Conservation (phyloP, 23 tunicate genomes). For the Ciona savignyi region DNA sequence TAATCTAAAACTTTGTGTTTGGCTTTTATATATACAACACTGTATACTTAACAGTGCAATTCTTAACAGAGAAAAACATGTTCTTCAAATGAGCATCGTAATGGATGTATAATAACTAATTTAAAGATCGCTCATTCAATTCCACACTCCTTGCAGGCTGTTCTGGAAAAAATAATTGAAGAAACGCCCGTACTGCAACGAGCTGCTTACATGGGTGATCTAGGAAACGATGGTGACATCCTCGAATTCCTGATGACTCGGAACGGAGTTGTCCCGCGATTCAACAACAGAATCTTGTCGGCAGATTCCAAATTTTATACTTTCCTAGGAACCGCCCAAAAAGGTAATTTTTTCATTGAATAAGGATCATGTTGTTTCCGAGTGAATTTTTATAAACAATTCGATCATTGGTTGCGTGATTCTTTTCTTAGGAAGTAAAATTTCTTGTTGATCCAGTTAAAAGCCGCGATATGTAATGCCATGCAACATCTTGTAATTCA, state of each 20-base stretch:
- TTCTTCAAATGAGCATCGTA: too few relatives aligned
- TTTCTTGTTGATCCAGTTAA: too few relatives aligned
- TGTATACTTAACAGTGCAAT: too few relatives aligned
- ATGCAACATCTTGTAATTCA: too few relatives aligned
- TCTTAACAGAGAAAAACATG: too few relatives aligned
- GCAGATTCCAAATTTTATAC: constrained; percentile 22
- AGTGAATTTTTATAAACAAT: too few relatives aligned
- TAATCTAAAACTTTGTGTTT: too few relatives aligned
- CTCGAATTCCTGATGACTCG: constrained; percentile 60
- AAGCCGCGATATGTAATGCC: too few relatives aligned
- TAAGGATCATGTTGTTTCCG: not conserved
- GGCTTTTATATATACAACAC: too few relatives aligned
- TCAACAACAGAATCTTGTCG: constrained; percentile 57
- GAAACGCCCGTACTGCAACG: constrained; percentile 64
- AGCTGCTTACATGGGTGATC: constrained; percentile 82
- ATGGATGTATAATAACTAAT: constrained; percentile 8
- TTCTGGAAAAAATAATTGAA: constrained; percentile 58
- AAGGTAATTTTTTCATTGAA: constrained; percentile 21
- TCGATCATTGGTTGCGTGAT: too few relatives aligned
- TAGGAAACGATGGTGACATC: constrained; percentile 27
- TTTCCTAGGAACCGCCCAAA: constrained; percentile 28
- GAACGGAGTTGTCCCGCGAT: constrained; percentile 81
- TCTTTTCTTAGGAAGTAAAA: too few relatives aligned
- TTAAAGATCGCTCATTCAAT: not conserved
- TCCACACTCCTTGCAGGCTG: constrained; percentile 25